Percentiles rank a stretch among this genome's conserved stretches.
Conservation (phyloP, 1,140 invertebrate genomes). For the Drosophila ambigua region DNA sequence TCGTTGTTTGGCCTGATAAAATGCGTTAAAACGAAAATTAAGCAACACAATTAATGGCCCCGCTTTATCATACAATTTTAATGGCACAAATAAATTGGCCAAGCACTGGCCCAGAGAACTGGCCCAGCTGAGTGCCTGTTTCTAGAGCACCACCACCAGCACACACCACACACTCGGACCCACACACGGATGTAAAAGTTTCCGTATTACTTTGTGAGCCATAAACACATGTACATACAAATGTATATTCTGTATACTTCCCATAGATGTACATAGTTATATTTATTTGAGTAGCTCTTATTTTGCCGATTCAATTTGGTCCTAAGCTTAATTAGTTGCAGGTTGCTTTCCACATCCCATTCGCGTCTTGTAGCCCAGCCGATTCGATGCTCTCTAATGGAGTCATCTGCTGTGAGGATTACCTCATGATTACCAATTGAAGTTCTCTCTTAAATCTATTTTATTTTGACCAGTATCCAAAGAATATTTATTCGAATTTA, state of each 20-base stretch:
- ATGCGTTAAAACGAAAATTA: conserved; percentile 81
- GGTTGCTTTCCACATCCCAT: conserved; percentile 21
- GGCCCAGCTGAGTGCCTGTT: conserved; percentile 14
- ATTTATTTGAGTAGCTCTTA: no score
- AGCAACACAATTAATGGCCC: conserved; percentile 79
- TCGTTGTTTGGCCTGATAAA: conserved; percentile 67
- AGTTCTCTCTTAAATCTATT: no score
- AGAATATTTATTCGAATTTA: no score
- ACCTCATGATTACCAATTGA: neutral
- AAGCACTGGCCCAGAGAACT: conserved; percentile 43
- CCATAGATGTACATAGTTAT: neutral
- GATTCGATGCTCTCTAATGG: conserved; percentile 4
- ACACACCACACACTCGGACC: neutral
- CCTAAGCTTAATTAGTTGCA: conserved; percentile 45
- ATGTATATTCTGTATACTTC: conserved; percentile 23
- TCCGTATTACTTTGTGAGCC: conserved; percentile 10
- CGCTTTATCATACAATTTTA: conserved; percentile 80
- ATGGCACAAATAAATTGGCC: conserved; percentile 77
- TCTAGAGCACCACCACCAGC: conserved; percentile 9
- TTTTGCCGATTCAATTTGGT: conserved; percentile 37
- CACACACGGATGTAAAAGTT: conserved; percentile 31
- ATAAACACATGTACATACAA: conserved; percentile 20
- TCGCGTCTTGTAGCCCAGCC: conserved; percentile 2
- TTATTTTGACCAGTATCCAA: no score
- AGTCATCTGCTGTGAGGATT: conserved; percentile 12